Conservation (phyloP, 1,140 invertebrate genomes). For the Vanessa atalanta region DNA sequence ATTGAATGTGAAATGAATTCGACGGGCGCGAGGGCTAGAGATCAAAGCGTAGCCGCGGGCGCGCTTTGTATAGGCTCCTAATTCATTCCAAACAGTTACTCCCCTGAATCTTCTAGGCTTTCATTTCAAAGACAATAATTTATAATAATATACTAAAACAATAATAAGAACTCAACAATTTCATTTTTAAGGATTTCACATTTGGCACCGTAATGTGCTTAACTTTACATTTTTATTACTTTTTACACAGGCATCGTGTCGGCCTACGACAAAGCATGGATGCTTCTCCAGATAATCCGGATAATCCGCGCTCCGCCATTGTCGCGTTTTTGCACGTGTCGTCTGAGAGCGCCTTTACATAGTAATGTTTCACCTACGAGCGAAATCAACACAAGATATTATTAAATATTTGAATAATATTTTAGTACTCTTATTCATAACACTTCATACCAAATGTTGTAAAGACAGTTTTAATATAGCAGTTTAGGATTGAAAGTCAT, state of each 20-base stretch:
- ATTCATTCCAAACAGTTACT: constrained; percentile 39
- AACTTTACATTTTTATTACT: neutral
- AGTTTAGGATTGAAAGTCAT: no score
- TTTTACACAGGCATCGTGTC: constrained; percentile 2
- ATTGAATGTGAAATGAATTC: constrained; percentile 49
- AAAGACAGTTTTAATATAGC: no score
- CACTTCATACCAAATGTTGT: no score
- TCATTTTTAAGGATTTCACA: neutral
- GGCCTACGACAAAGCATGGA: neutral
- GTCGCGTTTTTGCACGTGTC: constrained; percentile 18
- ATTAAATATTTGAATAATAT: neutral
- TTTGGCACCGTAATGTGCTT: neutral
- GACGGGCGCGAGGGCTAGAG: constrained; percentile 24
- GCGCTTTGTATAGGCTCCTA: constrained; percentile 40
- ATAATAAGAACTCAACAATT: no score
- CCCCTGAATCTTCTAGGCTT: constrained; percentile 11
- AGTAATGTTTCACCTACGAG: constrained; percentile 9
- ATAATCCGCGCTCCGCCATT: constrained; percentile 15
- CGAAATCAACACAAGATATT: neutral
- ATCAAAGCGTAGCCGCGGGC: constrained; percentile 32
- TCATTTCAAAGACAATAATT: neutral
- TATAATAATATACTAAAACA: neutral
- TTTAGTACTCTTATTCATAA: neutral
- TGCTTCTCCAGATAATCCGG: constrained; percentile 23
- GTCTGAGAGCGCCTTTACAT: constrained; percentile 28